Conservation (phyloP, 2,888 invertebrate species). For the Agonopterix arenella region DNA sequence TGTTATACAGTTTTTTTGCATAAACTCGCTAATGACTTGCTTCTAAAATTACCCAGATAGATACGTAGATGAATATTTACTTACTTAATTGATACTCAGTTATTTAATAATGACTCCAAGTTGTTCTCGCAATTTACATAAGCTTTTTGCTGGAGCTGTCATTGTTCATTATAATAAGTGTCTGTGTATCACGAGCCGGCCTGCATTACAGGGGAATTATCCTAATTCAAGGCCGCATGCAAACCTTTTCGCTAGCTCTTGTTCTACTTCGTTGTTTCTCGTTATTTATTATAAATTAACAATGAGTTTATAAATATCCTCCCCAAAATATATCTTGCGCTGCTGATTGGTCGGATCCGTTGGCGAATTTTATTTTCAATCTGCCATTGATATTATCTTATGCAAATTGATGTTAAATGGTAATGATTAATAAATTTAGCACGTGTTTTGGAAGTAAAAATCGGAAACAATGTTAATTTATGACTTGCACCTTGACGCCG, state of each 20-base stretch:
- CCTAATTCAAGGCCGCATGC: conserved; percentile 51
- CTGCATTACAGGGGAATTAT: conserved; percentile 42
- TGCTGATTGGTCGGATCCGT: too few relatives aligned
- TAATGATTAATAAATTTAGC: too few relatives aligned
- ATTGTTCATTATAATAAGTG: conserved; percentile 48
- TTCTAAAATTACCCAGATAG: conserved; percentile 3
- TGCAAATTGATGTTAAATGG: too few relatives aligned
- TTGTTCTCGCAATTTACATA: conserved; percentile 47
- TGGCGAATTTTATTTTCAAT: too few relatives aligned
- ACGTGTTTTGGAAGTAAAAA: too few relatives aligned
- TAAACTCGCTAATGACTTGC: conserved; percentile 5
- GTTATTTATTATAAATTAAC: too few relatives aligned
- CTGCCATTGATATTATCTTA: too few relatives aligned
- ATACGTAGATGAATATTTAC: conserved; percentile 5
- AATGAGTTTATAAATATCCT: too few relatives aligned
- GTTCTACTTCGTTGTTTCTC: neutral
- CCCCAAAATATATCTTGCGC: too few relatives aligned
- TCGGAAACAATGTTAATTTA: too few relatives aligned
- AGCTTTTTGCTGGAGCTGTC: conserved; percentile 46
- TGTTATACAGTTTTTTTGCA: neutral
- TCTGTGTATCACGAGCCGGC: conserved; percentile 26
- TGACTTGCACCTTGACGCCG: too few relatives aligned
- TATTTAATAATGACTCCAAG: conserved; percentile 42
- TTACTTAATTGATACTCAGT: conserved; percentile 34
- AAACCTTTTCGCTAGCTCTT: conserved; percentile 13